phyloP scores from a whole-genome alignment of 2,888 invertebrate genomes.

The Sipunculus nudus region DNA sequence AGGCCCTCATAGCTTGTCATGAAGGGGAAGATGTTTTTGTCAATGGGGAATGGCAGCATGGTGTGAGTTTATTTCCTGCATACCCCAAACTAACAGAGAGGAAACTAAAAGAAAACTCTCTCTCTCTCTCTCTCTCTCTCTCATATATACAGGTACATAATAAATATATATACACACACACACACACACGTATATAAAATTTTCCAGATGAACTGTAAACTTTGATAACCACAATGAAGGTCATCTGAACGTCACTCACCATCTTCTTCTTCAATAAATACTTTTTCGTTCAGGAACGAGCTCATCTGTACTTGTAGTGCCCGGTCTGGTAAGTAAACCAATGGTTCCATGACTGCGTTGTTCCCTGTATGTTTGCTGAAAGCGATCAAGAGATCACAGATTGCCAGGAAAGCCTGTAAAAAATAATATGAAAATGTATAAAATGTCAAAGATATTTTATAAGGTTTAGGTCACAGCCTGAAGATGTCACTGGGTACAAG shows the following conservation, averaged over 20 bases:
- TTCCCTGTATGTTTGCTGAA: conserved; percentile 81
- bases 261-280: conserved; percentile 92
- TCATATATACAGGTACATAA: no score
- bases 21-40: no score
- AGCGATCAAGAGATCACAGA: conserved; percentile 93
- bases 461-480: not conserved
- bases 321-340: conserved; percentile 84
- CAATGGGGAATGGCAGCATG: no score
- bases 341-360: conserved; percentile 62
- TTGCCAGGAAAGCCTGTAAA: conserved; percentile 85
- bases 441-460: not conserved
- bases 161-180: no score
- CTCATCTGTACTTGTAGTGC: conserved; percentile 83
- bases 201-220: no score
- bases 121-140: no score
- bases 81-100: no score
- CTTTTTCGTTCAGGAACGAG: conserved; percentile 90
- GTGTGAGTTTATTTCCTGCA: no score
- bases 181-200: no score
- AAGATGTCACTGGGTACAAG: not conserved
- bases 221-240: no score
- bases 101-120: no score
- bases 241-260: conserved; percentile 68
- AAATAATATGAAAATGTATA: conserved; percentile 6
- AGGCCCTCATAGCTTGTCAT: no score